These are phyloP conservation scores for Calidris pugnax DNA, from an alignment of 2,113 vertebrate genomes.

Conservation along the genomic window DNA sequence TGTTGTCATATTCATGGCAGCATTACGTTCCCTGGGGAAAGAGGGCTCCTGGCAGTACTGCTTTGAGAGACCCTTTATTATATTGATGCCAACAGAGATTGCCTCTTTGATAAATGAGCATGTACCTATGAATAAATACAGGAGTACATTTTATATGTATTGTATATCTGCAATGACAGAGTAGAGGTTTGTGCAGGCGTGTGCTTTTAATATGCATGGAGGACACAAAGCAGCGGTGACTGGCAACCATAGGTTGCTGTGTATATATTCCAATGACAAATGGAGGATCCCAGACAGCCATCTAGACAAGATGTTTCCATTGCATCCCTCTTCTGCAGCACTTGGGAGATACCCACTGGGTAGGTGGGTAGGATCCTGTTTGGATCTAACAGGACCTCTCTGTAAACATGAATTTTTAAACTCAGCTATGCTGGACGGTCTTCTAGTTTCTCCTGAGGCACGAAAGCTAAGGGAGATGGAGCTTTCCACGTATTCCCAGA, in stretches of 20 bases:
- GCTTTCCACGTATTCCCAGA: rapidly evolving
- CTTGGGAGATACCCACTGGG: not conserved
- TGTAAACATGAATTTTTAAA: not conserved
- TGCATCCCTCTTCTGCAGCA: not conserved
- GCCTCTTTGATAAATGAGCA: conserved; percentile 51
- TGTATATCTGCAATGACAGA: conserved; percentile 41
- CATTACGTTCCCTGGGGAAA: not conserved
- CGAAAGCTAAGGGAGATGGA: not conserved
- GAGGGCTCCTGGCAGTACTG: conserved; percentile 1
- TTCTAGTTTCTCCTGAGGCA: not conserved
- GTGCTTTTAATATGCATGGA: conserved; percentile 42
- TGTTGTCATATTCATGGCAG: conserved; percentile 26
- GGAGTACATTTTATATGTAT: conserved; percentile 52
- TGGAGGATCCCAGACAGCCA: not conserved
- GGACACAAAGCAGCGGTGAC: not conserved
- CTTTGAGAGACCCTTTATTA: conserved; percentile 51
- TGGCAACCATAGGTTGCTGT: not conserved
- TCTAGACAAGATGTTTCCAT: not conserved
- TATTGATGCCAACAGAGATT: conserved; percentile 46
- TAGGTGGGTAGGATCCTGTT: not conserved
- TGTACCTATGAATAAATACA: conserved; percentile 63
- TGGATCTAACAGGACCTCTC: not conserved
- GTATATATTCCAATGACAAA: not conserved
- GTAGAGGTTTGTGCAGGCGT: not conserved
- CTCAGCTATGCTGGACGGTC: not conserved